A percentile compares a stretch with the other conserved stretches of the same genome.
Evolutionary conservation across 2,113 vertebrate genomes (phyloP).

Genomic region (Grus americana): DNA sequence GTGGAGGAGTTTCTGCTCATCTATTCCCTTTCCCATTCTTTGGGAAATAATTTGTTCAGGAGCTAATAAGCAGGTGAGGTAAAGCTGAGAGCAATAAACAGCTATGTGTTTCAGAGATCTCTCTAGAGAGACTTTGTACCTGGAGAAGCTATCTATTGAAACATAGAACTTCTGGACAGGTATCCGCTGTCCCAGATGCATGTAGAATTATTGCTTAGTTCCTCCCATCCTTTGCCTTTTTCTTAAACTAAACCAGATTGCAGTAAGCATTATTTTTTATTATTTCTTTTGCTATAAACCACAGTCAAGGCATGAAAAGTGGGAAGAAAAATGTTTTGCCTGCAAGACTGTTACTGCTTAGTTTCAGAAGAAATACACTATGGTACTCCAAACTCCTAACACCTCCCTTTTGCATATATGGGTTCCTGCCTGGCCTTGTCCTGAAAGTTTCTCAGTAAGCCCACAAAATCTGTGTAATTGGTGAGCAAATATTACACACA

Average conservation of each 20-base stretch:
- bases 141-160: neutral
- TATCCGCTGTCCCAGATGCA: fast-evolving
- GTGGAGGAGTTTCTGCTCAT: neutral
- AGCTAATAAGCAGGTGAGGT: neutral
- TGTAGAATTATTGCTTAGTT: neutral
- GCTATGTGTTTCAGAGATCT: neutral
- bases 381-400: neutral
- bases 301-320: neutral
- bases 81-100: neutral
- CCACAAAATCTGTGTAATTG: neutral
- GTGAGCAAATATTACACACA: neutral
- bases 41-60: neutral
- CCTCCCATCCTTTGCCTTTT: neutral
- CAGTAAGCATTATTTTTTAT: neutral
- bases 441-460: neutral
- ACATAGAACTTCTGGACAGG: neutral
- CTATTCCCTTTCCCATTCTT: neutral
- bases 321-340: neutral
- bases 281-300: neutral
- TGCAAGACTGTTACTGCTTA: neutral
- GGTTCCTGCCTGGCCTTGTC: neutral
- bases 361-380: neutral
- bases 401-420: neutral
- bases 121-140: neutral
- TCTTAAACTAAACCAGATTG: neutral